These are phyloP conservation scores for Drosophila novamexicana DNA, from an alignment of 1,140 invertebrate genomes.

Conservation along the genomic window DNA sequence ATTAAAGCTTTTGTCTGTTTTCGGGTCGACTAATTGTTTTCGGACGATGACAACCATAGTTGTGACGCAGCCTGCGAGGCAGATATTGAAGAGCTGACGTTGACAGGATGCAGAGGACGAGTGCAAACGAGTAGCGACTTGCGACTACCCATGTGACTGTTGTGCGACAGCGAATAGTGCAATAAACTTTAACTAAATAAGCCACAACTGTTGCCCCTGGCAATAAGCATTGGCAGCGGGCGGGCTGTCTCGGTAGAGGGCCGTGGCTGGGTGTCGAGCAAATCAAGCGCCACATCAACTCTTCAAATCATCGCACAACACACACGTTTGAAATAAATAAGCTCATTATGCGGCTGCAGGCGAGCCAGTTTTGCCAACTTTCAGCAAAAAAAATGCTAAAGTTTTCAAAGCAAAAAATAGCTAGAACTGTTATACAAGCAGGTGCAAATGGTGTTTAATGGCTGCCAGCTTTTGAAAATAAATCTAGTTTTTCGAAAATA, in stretches of 20 bases:
- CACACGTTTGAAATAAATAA: neutral
- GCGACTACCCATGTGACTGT: slow-evolving; percentile 15
- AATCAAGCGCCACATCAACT: slow-evolving; percentile 59
- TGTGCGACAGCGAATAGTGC: slow-evolving; percentile 65
- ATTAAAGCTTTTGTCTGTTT: slow-evolving; percentile 53
- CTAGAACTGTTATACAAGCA: neutral
- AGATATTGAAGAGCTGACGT: slow-evolving; percentile 20
- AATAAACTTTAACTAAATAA: slow-evolving; percentile 77
- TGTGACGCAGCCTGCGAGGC: slow-evolving; percentile 7
- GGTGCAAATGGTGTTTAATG: neutral
- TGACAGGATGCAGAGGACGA: slow-evolving; percentile 35
- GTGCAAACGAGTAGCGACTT: neutral
- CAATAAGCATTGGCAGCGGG: slow-evolving; percentile 17
- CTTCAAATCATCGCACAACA: slow-evolving; percentile 48
- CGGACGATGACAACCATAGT: slow-evolving; percentile 10
- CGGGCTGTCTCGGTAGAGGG: neutral
- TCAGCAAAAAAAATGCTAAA: neutral
- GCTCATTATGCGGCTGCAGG: slow-evolving; percentile 69
- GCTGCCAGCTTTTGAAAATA: neutral
- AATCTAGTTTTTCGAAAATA: too few species aligned
- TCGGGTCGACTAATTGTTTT: slow-evolving; percentile 62
- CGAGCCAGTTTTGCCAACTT: slow-evolving; percentile 18
- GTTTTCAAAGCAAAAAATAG: neutral
- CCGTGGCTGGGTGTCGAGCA: slow-evolving; percentile 24
- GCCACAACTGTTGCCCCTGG: slow-evolving; percentile 51